Base-by-base conservation (phyloP, 2,113 vertebrate genomes). In the Channa maculata region DNA sequence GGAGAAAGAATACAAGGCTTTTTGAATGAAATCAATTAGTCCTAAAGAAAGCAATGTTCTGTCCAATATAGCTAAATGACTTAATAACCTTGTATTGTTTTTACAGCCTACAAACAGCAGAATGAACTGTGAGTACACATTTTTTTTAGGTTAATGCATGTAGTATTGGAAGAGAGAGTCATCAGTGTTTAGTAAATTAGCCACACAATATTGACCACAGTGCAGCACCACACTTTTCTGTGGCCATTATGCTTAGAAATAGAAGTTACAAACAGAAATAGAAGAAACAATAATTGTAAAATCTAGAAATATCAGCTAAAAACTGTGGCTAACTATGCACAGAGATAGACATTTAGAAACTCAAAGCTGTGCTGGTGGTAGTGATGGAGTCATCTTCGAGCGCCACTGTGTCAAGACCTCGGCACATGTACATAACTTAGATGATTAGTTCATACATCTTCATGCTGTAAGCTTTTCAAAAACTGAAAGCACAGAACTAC, bases 1-100 rank as follows among this genome's bases (percentile, higher is more conserved):
- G 82, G 70, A 80, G 33, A 87, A 84, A 84, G n/a, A 63, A 52
- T 36, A 78, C 82, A 85, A 86, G 72, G 74, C 7, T 70, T 67
- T 75, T 60, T 41, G 5, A 10, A 24, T 24, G 24, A 24, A 24
- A 24, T 24, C 24, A 24, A 24, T 24, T 24, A 24, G 24, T 24
- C 24, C 24, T 24, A 24, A 24, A 24, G 24, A 24, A 24, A 24
- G 24, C 24, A 24, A 24, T 9, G 0, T 44, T 38, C 2, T 63
- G 52, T 71, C 44, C 43, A 53, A 45, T 52, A 5, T 7, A 71
- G 24, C 24, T 24, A 24, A 24, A 24, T 24, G 24, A 34, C 24
- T 74, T 66, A 34, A 79, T 37, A 72, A 66, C 65, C 80, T 83
- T 82, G 75, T 71, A 62, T 72, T 79, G 38, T 65, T 83, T 80